Conservation (phyloP, 2,797 vertebrate genomes). For the Gouania willdenowi region DNA sequence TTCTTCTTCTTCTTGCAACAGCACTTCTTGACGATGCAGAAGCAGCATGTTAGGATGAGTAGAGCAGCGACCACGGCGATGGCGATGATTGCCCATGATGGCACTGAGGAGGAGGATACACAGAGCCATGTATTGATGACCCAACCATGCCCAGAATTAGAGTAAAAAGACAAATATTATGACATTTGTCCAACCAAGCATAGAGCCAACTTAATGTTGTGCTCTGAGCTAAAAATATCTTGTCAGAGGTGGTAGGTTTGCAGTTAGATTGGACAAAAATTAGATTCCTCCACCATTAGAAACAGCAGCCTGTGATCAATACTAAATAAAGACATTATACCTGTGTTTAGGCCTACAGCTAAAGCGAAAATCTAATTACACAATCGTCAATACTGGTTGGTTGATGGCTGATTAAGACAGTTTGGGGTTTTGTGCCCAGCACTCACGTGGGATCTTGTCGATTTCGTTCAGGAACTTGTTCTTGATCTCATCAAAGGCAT, state of each 20-base stretch:
- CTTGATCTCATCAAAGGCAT: conserved; percentile 85
- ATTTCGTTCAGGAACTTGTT: conserved; percentile 94
- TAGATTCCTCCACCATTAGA: conserved; percentile 60
- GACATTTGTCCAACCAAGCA: conserved; percentile 54
- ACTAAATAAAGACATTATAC: conserved; percentile 65
- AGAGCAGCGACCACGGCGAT: conserved; percentile 90
- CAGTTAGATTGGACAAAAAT: conserved; percentile 63
- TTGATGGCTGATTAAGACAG: conserved; percentile 22
- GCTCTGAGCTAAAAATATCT: conserved; percentile 52
- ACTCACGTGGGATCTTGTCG: conserved; percentile 93
- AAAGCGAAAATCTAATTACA: conserved; percentile 59
- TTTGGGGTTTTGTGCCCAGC: conserved; percentile 3
- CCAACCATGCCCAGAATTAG: conserved; percentile 11
- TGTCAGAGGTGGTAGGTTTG: conserved; percentile 52
- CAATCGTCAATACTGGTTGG: conserved; percentile 39
- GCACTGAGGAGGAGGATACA: conserved; percentile 76
- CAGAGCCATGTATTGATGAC: conserved; percentile 16
- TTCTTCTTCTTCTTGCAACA: conserved; percentile 98
- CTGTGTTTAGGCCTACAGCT: conserved; percentile 47
- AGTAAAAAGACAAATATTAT: conserved; percentile 35
- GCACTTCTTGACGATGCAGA: conserved; percentile 98
- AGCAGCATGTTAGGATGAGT: conserved; percentile 93
- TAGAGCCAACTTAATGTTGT: conserved; percentile 38
- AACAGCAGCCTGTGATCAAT: conserved; percentile 62
- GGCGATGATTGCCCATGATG: conserved; percentile 93